Evolutionary conservation across 2,113 vertebrate genomes (phyloP).

Genomic region (Pterophyllum scalare): DNA sequence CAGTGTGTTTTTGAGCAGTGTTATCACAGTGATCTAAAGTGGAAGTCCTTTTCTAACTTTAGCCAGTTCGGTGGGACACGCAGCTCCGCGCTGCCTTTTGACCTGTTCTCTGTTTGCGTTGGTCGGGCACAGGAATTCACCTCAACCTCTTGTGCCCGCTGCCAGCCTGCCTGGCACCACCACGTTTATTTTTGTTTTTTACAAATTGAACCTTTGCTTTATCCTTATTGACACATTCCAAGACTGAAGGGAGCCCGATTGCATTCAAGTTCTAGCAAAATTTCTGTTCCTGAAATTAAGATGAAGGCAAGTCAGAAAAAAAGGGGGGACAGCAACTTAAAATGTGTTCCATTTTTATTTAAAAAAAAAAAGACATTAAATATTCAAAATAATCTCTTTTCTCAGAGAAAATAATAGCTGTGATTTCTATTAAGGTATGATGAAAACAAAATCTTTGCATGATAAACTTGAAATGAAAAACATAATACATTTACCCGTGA

Average conservation of each 20-base stretch:
- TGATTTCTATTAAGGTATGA: conserved; percentile 79
- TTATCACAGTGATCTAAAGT: conserved; percentile 73
- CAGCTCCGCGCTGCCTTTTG: conserved; percentile 74
- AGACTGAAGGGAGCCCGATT: conserved; percentile 67
- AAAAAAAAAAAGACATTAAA: conserved; percentile 79
- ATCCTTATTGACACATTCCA: conserved; percentile 77
- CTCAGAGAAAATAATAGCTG: conserved; percentile 75
- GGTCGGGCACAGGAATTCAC: conserved; percentile 75
- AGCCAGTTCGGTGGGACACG: conserved; percentile 45
- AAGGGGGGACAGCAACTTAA: conserved; percentile 35
- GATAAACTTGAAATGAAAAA: conserved; percentile 64
- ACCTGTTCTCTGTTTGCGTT: conserved; percentile 81
- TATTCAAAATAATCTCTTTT: conserved; percentile 79
- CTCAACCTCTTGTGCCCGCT: conserved; percentile 70
- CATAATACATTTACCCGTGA: conserved; percentile 78
- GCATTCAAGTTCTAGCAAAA: conserved; percentile 41
- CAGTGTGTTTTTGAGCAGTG: conserved; percentile 50
- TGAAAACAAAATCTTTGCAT: conserved; percentile 73
- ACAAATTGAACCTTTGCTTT: conserved; percentile 75
- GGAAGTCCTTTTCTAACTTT: conserved; percentile 75
- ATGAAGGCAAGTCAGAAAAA: neutral
- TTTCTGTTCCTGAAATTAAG: conserved; percentile 21
- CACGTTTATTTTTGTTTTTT: conserved; percentile 78
- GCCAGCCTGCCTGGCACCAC: conserved; percentile 79
- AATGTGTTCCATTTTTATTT: conserved; percentile 81